Conservation (phyloP, 2,113 vertebrate species). For the Solea senegalensis region DNA sequence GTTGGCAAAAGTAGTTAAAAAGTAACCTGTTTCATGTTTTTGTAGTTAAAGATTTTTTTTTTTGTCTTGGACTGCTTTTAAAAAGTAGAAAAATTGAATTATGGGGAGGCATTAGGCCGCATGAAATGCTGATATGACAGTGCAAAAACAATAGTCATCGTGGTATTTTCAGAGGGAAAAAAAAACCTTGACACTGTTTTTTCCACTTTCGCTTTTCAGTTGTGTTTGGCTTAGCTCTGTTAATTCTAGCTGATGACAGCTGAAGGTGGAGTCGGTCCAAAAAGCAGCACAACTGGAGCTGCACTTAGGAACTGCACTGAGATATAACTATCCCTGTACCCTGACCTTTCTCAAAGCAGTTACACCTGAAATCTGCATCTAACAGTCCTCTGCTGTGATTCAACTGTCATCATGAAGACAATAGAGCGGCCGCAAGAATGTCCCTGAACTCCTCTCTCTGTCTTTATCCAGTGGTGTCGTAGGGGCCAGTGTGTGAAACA, state of each 20-base stretch:
- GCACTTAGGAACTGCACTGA: constrained; percentile 26
- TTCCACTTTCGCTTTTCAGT: constrained; percentile 40
- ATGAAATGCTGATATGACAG: constrained; percentile 6
- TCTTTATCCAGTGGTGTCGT: constrained; percentile 86
- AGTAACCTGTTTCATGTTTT: constrained; percentile 8
- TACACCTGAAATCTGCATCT: constrained; percentile 32
- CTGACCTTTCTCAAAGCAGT: constrained; percentile 22
- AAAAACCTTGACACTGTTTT: constrained; percentile 22
- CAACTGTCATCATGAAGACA: constrained; percentile 32
- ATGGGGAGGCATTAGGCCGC: neutral
- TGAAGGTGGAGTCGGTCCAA: constrained; percentile 16
- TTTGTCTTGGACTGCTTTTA: neutral
- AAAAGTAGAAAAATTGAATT: neutral
- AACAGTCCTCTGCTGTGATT: constrained; percentile 6
- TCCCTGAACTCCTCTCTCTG: neutral
- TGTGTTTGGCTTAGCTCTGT: constrained; percentile 32
- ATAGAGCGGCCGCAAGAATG: constrained; percentile 18
- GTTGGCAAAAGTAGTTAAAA: neutral
- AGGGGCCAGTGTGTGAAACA: constrained; percentile 90
- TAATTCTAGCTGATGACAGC: constrained; percentile 48
- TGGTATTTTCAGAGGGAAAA: neutral
- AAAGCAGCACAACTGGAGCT: constrained; percentile 24
- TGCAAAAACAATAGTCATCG: neutral
- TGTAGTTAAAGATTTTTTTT: neutral
- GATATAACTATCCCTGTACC: constrained; percentile 17